Evolutionary conservation across 2,888 invertebrate species (phyloP), one percentile per base, ranked within the genome.

Genomic region (Zele albiditarsus): DNA sequence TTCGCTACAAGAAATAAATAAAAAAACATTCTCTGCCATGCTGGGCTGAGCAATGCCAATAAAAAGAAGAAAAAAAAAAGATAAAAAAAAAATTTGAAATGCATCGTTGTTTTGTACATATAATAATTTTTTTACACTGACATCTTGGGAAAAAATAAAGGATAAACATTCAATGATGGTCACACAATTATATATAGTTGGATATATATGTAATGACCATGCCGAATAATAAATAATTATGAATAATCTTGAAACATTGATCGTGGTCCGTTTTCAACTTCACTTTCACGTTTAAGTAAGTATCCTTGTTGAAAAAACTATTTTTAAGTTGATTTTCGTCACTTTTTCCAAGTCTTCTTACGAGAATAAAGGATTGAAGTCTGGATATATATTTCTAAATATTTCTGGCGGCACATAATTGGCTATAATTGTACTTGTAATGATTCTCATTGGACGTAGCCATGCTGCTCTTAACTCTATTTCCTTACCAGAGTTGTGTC

Each of bases 21-120:
- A 77, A 84, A 80, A 80, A 87, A 85, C 84, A 85, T 86, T 85
- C 86, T 86, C 85, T 83, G 86, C 86, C 88, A 88, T 88, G 88
- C 88, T 75, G 71, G 71, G 75, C 68, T 38, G 38, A 38, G 38
- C 20, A 53, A 75, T 76, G 70, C 58, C 76, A 33, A 73, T 66
- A 75, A 76, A 57, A 70, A 62, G 57, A 70, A 62, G 63, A 71
- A 62, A 72, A 68, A 66, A 67, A 69, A 53, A 28, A 20, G 57
- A 68, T 65, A 58, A n/a, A 53, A 65, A 33, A 25, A 67, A 57
- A 70, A 12, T 38, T 8, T 8, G 38, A 38, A 38, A 2, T 1
- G 12, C 8, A 38, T 38, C 31, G 10, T 38, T 20, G 23, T 53
- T 53, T 5, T 53, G 20, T 53, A 53, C 20, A 53, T n/a, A 5